These are phyloP conservation scores for Drosophila borborema DNA, from an alignment of 2,888 invertebrate species.

Conservation along the genomic window DNA sequence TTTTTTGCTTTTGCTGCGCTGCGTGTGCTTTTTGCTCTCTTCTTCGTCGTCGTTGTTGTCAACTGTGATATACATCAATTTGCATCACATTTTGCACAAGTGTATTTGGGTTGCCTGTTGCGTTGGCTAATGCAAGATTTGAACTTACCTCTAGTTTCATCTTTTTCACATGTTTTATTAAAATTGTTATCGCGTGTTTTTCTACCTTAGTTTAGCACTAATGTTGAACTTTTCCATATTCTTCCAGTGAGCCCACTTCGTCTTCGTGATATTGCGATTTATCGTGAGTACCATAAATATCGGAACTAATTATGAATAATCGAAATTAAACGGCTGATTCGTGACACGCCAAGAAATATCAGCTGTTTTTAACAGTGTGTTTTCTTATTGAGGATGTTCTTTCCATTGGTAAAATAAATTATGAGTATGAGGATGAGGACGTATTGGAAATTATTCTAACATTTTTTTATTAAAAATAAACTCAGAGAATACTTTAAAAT, in stretches of 20 bases:
- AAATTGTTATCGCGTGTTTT: slow-evolving; percentile 58
- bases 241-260: slow-evolving; percentile 52
- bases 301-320: slow-evolving; percentile 27
- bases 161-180: slow-evolving; percentile 71
- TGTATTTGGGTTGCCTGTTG: neutral
- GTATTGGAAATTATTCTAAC: neutral
- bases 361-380: slow-evolving; percentile 33
- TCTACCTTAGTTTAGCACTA: slow-evolving; percentile 47
- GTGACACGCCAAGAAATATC: slow-evolving; percentile 28
- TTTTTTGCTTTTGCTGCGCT: slow-evolving; percentile 56
- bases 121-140: neutral
- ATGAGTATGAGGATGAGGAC: neutral
- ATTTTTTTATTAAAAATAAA: neutral
- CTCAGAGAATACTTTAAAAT: neutral
- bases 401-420: neutral
- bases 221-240: slow-evolving; percentile 48
- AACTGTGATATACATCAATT: slow-evolving; percentile 59
- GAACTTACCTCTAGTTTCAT: slow-evolving; percentile 76
- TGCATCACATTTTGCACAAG: slow-evolving; percentile 39
- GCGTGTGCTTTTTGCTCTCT: slow-evolving; percentile 69
- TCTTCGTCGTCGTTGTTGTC: slow-evolving; percentile 67
- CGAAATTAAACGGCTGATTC: slow-evolving; percentile 32
- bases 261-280: slow-evolving; percentile 45
- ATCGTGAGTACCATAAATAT: slow-evolving; percentile 36
- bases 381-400: neutral